Evolutionary conservation across 2,113 vertebrate species (phyloP), one percentile per base, ranked within the genome.

Genomic region (Urocitellus parryii): DNA sequence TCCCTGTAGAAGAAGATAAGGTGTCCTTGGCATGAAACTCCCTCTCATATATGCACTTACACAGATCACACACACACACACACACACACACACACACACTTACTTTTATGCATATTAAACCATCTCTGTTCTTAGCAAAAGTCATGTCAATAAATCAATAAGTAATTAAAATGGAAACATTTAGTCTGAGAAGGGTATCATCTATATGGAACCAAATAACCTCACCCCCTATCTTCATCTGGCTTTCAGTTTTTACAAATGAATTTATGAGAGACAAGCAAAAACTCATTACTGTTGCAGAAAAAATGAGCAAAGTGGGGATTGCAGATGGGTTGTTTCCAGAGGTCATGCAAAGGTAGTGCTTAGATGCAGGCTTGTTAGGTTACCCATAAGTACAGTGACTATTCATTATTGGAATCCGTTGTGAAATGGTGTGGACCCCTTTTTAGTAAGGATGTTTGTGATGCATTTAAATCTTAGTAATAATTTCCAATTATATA

Each of bases 101-200:
- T 84, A 85, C 79, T 95, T 96, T 97, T 77, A 94, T 91, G 42
- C 37, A 84, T 91, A 74, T 96, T 80, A 95, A 96, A 90, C 77
- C 39, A 68, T n/a, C 88, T 90, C 81, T 87, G 90, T 68, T 94
- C 91, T 96, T 91, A 94, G 86, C 76, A 94, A 83, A 96, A 96
- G 87, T 93, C 63, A 78, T 74, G 76, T 87, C 45, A 73, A 95
- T 94, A 97, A 91, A 77, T 95, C 96, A 92, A 61, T 96, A 95
- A 97, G 61, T 92, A 96, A 97, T 97, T 95, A 94, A 95, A 96
- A 90, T 81, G 34, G 70, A 95, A 96, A 20, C 24, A 95, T 95
- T 96, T 56, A 81, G 42, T 94, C 29, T 83, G 76, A 90, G 94
- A 88, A 93, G 67, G 70, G 61, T 67, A 88, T 73, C 37, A 27